Evolutionary conservation across 2,113 vertebrate species (phyloP).

Genomic region (Apteryx mantelli): DNA sequence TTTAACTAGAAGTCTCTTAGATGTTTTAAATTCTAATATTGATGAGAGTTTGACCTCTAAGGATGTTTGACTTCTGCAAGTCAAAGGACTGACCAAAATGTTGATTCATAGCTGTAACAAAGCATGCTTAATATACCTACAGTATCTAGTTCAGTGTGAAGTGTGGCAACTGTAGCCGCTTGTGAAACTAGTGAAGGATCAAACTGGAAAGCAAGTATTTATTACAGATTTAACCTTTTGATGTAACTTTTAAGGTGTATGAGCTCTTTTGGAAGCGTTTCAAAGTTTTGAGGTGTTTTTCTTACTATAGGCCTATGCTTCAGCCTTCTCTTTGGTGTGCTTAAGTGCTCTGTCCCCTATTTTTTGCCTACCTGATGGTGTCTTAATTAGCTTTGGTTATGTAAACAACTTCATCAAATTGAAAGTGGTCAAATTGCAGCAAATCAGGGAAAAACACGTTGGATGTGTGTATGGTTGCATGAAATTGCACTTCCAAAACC

Average conservation of each 20-base stretch:
- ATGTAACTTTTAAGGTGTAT: background rate
- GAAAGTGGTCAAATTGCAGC: background rate
- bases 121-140: background rate
- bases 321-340: background rate
- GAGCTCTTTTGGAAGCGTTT: background rate
- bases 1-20: background rate
- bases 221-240: background rate
- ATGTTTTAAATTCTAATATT: background rate
- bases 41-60: background rate
- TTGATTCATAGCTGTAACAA: background rate
- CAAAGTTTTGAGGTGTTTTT: background rate
- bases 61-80: background rate
- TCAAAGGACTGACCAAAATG: background rate
- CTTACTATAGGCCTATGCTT: background rate
- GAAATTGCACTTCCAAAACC: background rate
- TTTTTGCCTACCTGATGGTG: background rate
- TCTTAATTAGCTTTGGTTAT: conserved; percentile 35
- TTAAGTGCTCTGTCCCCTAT: background rate
- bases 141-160: background rate
- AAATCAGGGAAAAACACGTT: background rate
- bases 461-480: background rate
- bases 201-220: background rate
- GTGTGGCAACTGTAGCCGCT: background rate
- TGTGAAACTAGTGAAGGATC: background rate
- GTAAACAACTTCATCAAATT: conserved; percentile 11